Conservation (phyloP, 2,797 vertebrate genomes). For the Amniataba percoides region DNA sequence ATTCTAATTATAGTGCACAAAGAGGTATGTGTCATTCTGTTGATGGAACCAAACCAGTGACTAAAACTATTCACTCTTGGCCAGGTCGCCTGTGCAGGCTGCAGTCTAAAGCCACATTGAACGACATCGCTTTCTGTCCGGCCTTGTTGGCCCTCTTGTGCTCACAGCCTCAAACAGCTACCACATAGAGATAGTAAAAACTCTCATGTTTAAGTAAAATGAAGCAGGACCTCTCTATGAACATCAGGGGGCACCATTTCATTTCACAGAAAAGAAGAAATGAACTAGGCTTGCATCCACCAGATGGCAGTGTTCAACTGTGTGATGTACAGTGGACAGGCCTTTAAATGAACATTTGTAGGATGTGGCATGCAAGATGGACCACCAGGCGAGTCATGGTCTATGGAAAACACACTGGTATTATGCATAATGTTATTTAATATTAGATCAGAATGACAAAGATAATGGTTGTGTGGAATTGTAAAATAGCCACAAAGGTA, state of each 20-base stretch:
- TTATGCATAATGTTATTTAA: constrained; percentile 1
- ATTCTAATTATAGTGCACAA: constrained; percentile 8
- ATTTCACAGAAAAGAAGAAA: neutral
- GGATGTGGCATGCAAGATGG: constrained; percentile 25
- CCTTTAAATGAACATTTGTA: constrained; percentile 3
- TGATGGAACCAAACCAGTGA: constrained; percentile 26
- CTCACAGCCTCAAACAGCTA: neutral
- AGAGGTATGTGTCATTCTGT: neutral
- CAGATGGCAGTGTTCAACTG: constrained; percentile 58
- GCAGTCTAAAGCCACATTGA: neutral
- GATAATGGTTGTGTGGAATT: neutral
- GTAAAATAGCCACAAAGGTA: neutral
- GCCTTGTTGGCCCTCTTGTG: no score
- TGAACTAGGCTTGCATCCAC: constrained; percentile 32
- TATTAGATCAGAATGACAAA: neutral
- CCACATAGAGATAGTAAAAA: neutral
- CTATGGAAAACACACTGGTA: neutral
- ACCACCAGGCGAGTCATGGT: constrained; percentile 33
- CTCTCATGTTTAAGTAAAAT: neutral
- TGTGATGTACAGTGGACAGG: neutral
- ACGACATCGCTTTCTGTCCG: neutral
- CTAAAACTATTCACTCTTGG: constrained; percentile 16
- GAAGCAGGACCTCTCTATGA: neutral
- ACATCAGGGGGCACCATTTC: constrained; percentile 43
- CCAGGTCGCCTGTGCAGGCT: neutral